These are phyloP conservation scores for Rhinoderma darwinii DNA, from an alignment of 2,113 vertebrate genomes.

Conservation along the genomic window DNA sequence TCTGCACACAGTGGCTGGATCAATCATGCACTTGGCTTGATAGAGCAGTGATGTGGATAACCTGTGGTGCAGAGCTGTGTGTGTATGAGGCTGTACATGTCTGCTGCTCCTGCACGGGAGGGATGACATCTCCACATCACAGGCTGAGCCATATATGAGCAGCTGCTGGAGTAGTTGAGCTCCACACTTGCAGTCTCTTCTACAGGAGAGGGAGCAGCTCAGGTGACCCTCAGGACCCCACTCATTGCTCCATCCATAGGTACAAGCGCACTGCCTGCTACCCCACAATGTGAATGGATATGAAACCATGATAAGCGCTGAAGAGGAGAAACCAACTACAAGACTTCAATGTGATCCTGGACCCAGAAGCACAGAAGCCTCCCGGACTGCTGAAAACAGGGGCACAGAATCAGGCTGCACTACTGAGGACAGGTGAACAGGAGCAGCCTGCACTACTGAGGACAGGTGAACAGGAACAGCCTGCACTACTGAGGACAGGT, in stretches of 20 bases:
- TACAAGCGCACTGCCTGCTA: background rate
- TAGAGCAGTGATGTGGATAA: background rate
- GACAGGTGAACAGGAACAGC: too few relatives aligned
- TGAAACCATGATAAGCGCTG: too few relatives aligned
- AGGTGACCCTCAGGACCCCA: background rate
- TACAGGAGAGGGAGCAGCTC: too few relatives aligned
- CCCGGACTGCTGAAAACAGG: background rate
- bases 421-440: background rate
- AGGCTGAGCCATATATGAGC: background rate
- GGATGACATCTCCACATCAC: background rate
- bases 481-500: background rate
- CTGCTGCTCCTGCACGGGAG: background rate
- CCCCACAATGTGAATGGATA: background rate
- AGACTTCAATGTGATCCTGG: background rate
- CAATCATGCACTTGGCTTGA: constrained; percentile 16
- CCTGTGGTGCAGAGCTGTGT: background rate
- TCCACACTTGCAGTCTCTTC: background rate
- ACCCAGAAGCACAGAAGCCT: background rate
- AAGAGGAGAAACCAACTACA: background rate
- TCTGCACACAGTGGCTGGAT: background rate
- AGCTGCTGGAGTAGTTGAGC: background rate
- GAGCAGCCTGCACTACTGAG: background rate
- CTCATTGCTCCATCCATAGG: background rate
- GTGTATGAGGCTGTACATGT: background rate
- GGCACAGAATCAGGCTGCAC: background rate